Percentiles rank a stretch among this genome's conserved stretches.
Conservation (phyloP, 2,797 vertebrate species). For the Prunella strophiata region DNA sequence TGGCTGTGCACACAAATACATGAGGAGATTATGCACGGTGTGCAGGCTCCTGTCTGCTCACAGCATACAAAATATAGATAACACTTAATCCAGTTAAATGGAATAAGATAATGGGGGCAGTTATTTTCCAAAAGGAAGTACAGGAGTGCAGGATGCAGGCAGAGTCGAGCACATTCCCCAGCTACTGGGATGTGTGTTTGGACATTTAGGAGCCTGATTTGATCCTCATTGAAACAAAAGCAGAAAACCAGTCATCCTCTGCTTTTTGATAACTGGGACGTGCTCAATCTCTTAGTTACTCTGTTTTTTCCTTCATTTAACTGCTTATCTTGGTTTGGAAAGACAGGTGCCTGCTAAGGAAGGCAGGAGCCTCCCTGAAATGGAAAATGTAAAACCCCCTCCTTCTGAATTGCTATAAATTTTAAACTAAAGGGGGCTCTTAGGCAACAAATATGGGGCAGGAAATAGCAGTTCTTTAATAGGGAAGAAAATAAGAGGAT, state of each 20-base stretch:
- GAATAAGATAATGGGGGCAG: background rate
- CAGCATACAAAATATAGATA: background rate
- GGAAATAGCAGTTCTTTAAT: too few relatives aligned
- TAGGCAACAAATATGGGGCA: too few relatives aligned
- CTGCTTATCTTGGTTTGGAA: too few relatives aligned
- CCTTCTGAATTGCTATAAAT: too few relatives aligned
- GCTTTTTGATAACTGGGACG: background rate
- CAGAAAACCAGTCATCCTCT: background rate
- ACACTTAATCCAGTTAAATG: background rate
- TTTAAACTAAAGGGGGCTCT: too few relatives aligned
- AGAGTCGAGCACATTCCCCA: accelerated
- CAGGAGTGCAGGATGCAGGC: accelerated
- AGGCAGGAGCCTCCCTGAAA: too few relatives aligned
- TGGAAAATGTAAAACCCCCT: too few relatives aligned
- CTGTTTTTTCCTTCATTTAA: background rate
- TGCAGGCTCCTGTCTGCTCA: background rate
- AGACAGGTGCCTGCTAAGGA: too few relatives aligned
- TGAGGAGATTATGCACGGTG: accelerated
- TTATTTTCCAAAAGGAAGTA: background rate
- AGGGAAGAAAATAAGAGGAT: too few relatives aligned
- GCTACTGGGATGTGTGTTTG: background rate
- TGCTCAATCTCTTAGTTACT: background rate
- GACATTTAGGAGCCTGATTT: background rate
- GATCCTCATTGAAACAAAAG: background rate
- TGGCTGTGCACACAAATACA: background rate